phyloP scores from a whole-genome alignment of 1,140 invertebrate species.

The Nylanderia fulva region DNA sequence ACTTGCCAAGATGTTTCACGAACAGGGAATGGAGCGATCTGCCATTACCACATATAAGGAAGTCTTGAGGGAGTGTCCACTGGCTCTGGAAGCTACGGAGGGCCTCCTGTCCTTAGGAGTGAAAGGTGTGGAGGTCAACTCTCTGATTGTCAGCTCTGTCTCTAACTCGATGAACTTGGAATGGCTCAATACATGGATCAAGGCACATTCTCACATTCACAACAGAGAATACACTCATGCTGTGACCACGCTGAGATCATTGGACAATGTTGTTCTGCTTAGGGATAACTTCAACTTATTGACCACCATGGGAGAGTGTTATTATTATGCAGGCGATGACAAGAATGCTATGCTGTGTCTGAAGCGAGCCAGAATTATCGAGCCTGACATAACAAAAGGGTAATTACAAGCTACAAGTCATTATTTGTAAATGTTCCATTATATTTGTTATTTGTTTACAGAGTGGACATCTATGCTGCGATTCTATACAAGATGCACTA shows the following conservation, averaged over 20 bases:
- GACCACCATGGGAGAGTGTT: constrained; percentile 88
- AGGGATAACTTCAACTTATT: constrained; percentile 89
- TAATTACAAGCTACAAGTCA: constrained; percentile 56
- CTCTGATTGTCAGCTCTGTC: constrained; percentile 88
- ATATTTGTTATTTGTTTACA: constrained; percentile 52
- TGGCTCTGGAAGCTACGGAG: constrained; percentile 90
- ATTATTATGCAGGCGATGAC: constrained; percentile 88
- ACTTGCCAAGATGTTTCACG: constrained; percentile 90
- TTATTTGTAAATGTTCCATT: not conserved
- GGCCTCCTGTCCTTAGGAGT: constrained; percentile 89
- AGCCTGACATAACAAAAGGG: constrained; percentile 87
- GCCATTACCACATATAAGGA: constrained; percentile 92
- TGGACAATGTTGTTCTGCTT: constrained; percentile 88
- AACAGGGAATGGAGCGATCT: constrained; percentile 90
- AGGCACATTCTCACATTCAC: constrained; percentile 89
- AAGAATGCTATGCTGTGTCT: constrained; percentile 85
- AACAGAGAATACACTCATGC: constrained; percentile 89
- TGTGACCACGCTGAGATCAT: constrained; percentile 87
- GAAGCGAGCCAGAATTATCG: constrained; percentile 85
- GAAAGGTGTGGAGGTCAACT: constrained; percentile 90
- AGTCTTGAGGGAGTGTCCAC: constrained; percentile 91
- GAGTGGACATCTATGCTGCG: constrained; percentile 85
- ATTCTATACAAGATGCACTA: constrained; percentile 85
- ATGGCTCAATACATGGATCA: constrained; percentile 90
- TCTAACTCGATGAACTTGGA: constrained; percentile 83